Percentiles rank a stretch among this genome's conserved stretches.
These are phyloP conservation scores for Pelvicachromis taeniatus DNA, from an alignment of 2,113 vertebrate species.

Conservation along the genomic window DNA sequence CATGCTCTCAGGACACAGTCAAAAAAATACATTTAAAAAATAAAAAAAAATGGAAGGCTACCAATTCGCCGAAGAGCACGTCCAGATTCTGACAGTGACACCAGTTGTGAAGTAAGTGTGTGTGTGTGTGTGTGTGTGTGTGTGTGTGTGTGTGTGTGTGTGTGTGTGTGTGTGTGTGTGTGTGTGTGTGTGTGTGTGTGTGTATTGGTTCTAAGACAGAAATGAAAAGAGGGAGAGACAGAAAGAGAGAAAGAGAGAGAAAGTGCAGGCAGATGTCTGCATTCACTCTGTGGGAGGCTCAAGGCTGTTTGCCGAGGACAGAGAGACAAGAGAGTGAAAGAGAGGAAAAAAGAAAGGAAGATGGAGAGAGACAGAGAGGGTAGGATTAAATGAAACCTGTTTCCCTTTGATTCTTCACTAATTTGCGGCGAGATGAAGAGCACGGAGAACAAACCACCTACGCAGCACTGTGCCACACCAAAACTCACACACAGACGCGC, in stretches of 20 bases:
- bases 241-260: slow-evolving; percentile 19
- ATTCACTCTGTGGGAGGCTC: slow-evolving; percentile 66
- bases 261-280: slow-evolving; percentile 62
- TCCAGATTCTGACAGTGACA: slow-evolving; percentile 14
- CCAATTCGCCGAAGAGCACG: slow-evolving; percentile 30
- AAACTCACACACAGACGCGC: not conserved
- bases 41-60: not conserved
- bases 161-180: not conserved
- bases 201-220: slow-evolving; percentile 19
- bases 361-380: slow-evolving; percentile 42
- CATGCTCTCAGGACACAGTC: slow-evolving; percentile 9
- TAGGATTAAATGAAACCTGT: slow-evolving; percentile 64
- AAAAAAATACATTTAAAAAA: not conserved
- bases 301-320: slow-evolving; percentile 64
- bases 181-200: not conserved
- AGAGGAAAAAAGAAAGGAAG: slow-evolving; percentile 12
- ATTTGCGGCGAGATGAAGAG: slow-evolving; percentile 66
- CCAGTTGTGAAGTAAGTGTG: not conserved
- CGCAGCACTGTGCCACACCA: slow-evolving; percentile 44
- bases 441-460: slow-evolving; percentile 59
- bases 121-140: not conserved
- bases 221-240: slow-evolving; percentile 14
- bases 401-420: slow-evolving; percentile 68
- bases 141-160: not conserved
- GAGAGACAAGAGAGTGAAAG: slow-evolving; percentile 34